Evolutionary conservation across 2,113 vertebrate genomes (phyloP).

Genomic region (Cyprinodon tularosa): DNA sequence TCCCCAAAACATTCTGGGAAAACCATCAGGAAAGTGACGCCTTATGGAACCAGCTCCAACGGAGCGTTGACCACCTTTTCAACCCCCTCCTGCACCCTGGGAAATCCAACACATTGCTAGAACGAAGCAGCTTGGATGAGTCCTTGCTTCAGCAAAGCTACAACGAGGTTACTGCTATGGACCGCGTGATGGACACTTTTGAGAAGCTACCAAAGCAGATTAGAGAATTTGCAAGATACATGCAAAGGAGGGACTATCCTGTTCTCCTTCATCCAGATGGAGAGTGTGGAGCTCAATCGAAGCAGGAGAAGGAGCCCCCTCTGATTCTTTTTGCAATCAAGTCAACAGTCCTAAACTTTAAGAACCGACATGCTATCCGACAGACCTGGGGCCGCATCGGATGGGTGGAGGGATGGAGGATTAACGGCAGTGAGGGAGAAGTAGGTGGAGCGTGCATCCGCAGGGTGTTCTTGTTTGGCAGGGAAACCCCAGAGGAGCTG

Average conservation of each 20-base stretch:
- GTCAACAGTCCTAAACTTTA: conserved; percentile 60
- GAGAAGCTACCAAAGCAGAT: conserved; percentile 42
- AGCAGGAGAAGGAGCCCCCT: conserved; percentile 22
- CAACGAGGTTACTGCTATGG: background rate
- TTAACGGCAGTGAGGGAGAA: background rate
- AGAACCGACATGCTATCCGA: conserved; percentile 76
- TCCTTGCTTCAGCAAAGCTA: conserved; percentile 1
- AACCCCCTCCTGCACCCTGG: conserved; percentile 63
- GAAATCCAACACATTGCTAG: too few species aligned
- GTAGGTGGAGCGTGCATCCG: conserved; percentile 54
- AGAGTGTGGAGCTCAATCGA: conserved; percentile 50
- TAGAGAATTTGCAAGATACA: conserved; percentile 62
- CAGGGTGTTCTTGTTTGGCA: conserved; percentile 78
- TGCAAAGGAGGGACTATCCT: conserved; percentile 71
- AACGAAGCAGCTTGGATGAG: too few species aligned
- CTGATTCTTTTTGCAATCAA: conserved; percentile 80
- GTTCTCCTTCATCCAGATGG: conserved; percentile 58
- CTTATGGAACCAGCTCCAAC: conserved; percentile 77
- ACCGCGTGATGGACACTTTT: background rate
- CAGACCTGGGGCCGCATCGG: conserved; percentile 75
- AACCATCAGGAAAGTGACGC: background rate
- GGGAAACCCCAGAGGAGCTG: conserved; percentile 1
- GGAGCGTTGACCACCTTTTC: conserved; percentile 43
- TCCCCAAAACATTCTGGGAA: conserved; percentile 68
- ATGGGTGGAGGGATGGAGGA: conserved; percentile 33